These are phyloP conservation scores for Pachypanchax playfairii DNA, from an alignment of 2,113 vertebrate genomes.

Conservation along the genomic window DNA sequence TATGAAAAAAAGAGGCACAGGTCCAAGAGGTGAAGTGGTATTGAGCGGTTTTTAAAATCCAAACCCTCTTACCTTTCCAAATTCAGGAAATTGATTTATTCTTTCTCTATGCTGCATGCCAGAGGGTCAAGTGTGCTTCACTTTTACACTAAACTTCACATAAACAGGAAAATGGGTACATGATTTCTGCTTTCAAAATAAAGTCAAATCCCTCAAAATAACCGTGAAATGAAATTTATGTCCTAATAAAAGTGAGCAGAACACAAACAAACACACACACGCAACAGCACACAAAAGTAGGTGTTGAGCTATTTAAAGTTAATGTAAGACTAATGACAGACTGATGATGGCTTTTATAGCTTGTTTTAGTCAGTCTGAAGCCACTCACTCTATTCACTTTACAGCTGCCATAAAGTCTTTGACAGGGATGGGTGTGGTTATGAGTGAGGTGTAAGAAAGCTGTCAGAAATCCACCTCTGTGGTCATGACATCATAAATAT, in stretches of 20 bases:
- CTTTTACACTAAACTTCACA: not conserved
- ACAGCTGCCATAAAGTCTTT: conserved; percentile 60
- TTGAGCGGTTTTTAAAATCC: not conserved
- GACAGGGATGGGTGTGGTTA: conserved; percentile 45
- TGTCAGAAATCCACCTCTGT: conserved; percentile 35
- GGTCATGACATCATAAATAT: conserved; percentile 55
- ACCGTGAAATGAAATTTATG: not conserved
- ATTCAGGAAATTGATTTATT: not conserved
- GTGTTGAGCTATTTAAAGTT: conserved; percentile 63
- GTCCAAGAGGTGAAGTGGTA: no score
- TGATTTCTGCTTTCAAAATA: not conserved
- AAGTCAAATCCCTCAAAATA: not conserved
- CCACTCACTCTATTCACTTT: conserved; percentile 66
- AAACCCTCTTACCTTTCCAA: not conserved
- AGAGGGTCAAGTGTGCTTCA: not conserved
- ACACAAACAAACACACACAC: conserved; percentile 23
- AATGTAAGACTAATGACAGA: conserved; percentile 69
- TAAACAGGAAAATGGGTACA: not conserved
- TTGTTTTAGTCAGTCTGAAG: conserved; percentile 69
- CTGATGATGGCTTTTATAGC: conserved; percentile 55
- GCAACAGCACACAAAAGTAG: conserved; percentile 10
- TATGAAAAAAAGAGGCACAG: not conserved
- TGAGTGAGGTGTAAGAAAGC: conserved; percentile 31
- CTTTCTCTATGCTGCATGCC: not conserved
- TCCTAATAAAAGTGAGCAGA: not conserved